These are phyloP conservation scores for Adelphocoris suturalis DNA, from an alignment of 2,888 invertebrate species.

Conservation along the genomic window DNA sequence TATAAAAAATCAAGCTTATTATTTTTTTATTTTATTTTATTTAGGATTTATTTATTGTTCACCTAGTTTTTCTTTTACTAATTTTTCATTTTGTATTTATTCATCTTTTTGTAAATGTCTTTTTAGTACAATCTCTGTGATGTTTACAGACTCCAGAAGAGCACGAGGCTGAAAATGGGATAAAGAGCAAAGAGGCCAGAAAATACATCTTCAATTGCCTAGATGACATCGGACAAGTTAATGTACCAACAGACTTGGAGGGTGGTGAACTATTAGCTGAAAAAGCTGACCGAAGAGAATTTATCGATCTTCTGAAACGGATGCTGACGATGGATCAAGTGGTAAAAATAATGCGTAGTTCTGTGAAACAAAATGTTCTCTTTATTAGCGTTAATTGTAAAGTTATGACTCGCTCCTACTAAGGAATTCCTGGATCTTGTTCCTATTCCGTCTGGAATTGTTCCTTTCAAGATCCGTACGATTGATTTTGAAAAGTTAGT, in stretches of 20 bases:
- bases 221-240: conserved; percentile 98
- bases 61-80: too few species aligned
- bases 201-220: conserved; percentile 99
- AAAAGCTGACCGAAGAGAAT: conserved; percentile 97
- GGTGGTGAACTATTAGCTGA: conserved; percentile 97
- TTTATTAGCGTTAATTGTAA: too few species aligned
- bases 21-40: too few species aligned
- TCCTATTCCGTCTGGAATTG: too few species aligned
- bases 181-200: conserved; percentile 99
- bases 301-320: conserved; percentile 97
- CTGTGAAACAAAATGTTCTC: too few species aligned
- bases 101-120: too few species aligned
- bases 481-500: too few species aligned
- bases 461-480: too few species aligned
- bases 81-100: too few species aligned
- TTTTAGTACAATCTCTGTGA: too few species aligned
- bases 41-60: too few species aligned
- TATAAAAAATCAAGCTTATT: too few species aligned
- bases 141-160: conserved; percentile 93
- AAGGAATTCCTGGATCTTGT: not conserved
- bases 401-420: not conserved
- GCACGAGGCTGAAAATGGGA: conserved; percentile 97
- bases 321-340: conserved; percentile 99
- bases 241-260: conserved; percentile 97
- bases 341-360: conserved; percentile 77